Conservation (phyloP, 64 coral and sea anemone species). For the Stichodactyla mertensii region DNA sequence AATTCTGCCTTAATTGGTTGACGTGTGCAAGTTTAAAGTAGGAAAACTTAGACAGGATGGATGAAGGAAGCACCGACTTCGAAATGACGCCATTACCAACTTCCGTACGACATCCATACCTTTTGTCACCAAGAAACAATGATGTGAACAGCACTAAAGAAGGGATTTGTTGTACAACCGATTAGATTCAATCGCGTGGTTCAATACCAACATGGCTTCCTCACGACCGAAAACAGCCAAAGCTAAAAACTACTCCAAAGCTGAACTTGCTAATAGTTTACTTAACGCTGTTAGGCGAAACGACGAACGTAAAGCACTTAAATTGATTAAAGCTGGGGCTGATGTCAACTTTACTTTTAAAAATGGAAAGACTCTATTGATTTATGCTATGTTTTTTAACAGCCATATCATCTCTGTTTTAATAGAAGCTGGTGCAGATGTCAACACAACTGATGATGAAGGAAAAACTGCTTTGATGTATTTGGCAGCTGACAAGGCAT, state of each 20-base stretch:
- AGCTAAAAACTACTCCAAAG: neutral
- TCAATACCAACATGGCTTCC: neutral
- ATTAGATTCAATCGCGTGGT: neutral
- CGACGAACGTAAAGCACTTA: neutral
- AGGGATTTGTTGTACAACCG: neutral
- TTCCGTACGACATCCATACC: neutral
- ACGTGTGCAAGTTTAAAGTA: neutral
- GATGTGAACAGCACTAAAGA: neutral
- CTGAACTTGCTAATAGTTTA: neutral
- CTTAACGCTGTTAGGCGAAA: neutral
- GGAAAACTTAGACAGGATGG: neutral
- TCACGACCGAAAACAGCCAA: neutral
- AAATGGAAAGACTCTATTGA: neutral
- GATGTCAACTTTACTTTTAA: neutral
- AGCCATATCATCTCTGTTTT: neutral
- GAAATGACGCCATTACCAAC: neutral
- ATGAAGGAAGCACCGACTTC: neutral
- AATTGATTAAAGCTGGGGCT: neutral
- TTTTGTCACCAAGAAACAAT: neutral
- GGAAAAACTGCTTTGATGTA: slow-evolving; percentile 6
- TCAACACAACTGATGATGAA: neutral
- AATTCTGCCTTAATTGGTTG: neutral
- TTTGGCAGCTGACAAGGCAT: neutral
- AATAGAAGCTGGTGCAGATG: slow-evolving; percentile 7
- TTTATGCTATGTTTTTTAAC: neutral